phyloP scores from a whole-genome alignment of 2,797 vertebrate species.

The Antrozous pallidus region DNA sequence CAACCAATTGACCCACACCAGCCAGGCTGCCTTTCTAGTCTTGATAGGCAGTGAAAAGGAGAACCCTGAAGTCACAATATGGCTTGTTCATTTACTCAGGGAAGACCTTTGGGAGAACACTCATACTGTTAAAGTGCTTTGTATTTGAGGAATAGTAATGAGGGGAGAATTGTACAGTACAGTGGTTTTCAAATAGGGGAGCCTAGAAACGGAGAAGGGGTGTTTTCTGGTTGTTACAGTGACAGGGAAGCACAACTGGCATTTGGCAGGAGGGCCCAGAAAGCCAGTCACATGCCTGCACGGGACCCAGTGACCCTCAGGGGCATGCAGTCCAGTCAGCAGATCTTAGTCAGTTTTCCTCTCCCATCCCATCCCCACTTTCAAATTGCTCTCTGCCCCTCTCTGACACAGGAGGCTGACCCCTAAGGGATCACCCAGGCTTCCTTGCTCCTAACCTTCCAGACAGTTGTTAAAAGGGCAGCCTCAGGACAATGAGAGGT shows the following conservation, averaged over 20 bases:
- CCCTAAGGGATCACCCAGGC: neutral
- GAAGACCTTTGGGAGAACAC: neutral
- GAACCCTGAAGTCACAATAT: neutral
- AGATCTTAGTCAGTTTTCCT: neutral
- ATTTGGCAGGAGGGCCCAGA: neutral
- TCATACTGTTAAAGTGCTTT: neutral
- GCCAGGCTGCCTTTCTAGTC: neutral
- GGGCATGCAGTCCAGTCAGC: accelerated
- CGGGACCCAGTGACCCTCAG: neutral
- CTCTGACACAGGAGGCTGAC: neutral
- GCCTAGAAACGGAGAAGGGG: neutral
- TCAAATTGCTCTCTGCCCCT: neutral
- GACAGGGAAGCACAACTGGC: neutral
- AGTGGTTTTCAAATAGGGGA: neutral
- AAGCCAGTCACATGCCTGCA: neutral
- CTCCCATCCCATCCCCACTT: neutral
- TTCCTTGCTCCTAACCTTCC: neutral
- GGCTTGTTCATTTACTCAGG: neutral
- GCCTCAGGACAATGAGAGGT: neutral
- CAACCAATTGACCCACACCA: neutral
- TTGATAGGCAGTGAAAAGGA: neutral
- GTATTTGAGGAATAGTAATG: neutral
- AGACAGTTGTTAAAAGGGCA: neutral
- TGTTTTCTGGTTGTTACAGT: neutral
- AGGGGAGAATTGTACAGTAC: accelerated